Evolutionary conservation across 1,140 invertebrate species (phyloP).

Genomic region (Drosophila auraria): DNA sequence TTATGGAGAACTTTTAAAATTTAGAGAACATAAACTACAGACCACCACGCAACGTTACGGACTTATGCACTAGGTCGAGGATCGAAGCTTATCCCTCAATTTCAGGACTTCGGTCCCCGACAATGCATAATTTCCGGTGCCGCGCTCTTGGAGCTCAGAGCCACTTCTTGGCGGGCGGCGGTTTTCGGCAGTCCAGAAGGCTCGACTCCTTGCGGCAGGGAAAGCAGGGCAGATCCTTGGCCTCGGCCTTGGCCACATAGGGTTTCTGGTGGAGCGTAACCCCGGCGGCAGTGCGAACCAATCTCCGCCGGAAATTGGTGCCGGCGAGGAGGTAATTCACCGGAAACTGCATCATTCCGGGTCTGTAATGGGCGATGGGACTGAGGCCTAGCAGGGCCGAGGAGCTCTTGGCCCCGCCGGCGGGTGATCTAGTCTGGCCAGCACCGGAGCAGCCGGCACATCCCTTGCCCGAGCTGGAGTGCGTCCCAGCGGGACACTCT

Average conservation of each 20-base stretch:
- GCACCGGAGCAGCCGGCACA: background rate
- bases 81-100: background rate
- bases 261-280: constrained; percentile 56
- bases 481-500: background rate
- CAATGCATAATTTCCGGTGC: constrained; percentile 54
- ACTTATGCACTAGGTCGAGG: constrained; percentile 51
- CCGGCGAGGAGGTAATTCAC: constrained; percentile 31
- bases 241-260: constrained; percentile 1
- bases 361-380: constrained; percentile 52
- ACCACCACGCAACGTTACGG: constrained; percentile 39
- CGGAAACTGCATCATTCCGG: constrained; percentile 44
- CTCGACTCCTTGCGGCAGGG: background rate
- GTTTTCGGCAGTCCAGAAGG: background rate
- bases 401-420: background rate
- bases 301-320: constrained; percentile 35
- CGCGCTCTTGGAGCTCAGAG: constrained; percentile 20
- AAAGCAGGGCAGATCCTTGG: constrained; percentile 19
- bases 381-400: constrained; percentile 15
- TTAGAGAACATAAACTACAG: constrained; percentile 43
- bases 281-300: constrained; percentile 66
- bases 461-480: background rate
- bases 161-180: constrained; percentile 19
- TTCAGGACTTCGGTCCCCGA: constrained; percentile 22
- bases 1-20: constrained; percentile 27
- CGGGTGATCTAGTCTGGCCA: background rate